Conservation (phyloP, 2,888 invertebrate species). For the Hypomecis punctinalis region DNA sequence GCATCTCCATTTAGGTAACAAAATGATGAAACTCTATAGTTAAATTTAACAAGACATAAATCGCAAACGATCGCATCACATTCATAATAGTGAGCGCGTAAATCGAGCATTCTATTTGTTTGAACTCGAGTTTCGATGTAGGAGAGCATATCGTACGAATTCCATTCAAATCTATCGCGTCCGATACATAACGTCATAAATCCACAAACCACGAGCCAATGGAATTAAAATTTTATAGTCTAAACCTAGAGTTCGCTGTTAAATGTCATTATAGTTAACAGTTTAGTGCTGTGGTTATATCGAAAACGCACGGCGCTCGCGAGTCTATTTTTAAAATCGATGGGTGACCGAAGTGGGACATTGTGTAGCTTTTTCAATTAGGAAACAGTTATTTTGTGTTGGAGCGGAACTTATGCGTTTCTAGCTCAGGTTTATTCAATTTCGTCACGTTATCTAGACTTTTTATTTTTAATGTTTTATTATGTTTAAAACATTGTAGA, state of each 20-base stretch:
- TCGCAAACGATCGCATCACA: slow-evolving; percentile 36
- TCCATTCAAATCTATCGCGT: slow-evolving; percentile 64
- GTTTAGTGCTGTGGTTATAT: slow-evolving; percentile 61
- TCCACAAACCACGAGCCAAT: slow-evolving; percentile 39
- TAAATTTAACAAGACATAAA: slow-evolving; percentile 12
- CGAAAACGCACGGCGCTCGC: slow-evolving; percentile 74
- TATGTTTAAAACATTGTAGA: too few relatives aligned
- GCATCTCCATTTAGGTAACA: too few relatives aligned
- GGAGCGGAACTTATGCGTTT: slow-evolving; percentile 3
- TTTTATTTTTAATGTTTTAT: too few relatives aligned
- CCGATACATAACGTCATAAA: slow-evolving; percentile 56
- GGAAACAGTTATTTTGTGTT: slow-evolving; percentile 58
- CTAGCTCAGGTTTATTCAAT: background rate
- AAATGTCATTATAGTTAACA: slow-evolving; percentile 58
- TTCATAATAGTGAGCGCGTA: slow-evolving; percentile 64
- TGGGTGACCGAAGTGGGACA: slow-evolving; percentile 81
- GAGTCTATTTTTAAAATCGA: slow-evolving; percentile 83
- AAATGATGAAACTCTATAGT: slow-evolving; percentile 1
- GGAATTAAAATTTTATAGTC: slow-evolving; percentile 57
- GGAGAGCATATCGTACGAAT: slow-evolving; percentile 75
- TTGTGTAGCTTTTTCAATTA: slow-evolving; percentile 75
- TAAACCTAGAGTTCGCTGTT: slow-evolving; percentile 48
- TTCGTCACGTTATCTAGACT: background rate
- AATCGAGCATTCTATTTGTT: slow-evolving; percentile 75
- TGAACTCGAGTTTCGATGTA: slow-evolving; percentile 74